Percentiles rank a stretch among this genome's conserved stretches.
Conservation (phyloP, 2,113 vertebrate genomes). For the Alligator mississippiensis region DNA sequence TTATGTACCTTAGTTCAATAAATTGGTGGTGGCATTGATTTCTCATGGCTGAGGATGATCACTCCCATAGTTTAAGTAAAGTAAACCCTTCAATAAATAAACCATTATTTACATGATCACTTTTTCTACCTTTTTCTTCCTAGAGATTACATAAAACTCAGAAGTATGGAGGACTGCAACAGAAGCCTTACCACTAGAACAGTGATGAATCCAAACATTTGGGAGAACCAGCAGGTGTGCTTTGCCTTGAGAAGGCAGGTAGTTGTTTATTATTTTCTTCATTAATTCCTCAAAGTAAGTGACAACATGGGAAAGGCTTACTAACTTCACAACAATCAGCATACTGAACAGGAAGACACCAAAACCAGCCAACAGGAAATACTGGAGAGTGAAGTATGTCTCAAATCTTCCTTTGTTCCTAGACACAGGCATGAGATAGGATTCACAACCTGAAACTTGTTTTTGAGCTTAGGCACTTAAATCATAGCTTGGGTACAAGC, state of each 20-base stretch:
- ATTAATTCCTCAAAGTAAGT: neutral
- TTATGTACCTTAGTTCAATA: neutral
- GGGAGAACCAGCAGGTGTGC: neutral
- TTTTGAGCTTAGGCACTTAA: no score
- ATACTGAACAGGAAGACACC: no score
- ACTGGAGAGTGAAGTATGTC: no score
- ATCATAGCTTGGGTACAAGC: no score
- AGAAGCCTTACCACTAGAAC: neutral
- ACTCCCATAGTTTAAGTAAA: no score
- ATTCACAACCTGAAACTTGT: no score
- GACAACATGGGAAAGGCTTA: neutral
- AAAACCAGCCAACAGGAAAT: no score
- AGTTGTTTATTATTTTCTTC: neutral
- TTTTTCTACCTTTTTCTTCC: conserved; percentile 41
- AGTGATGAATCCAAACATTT: neutral
- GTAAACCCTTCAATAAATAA: conserved; percentile 20
- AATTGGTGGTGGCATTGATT: no score
- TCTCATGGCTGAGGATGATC: no score
- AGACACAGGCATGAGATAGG: no score
- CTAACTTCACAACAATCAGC: no score
- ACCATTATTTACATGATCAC: conserved; percentile 47
- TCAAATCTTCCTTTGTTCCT: no score
- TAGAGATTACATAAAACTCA: conserved; percentile 19
- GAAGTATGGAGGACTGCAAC: conserved; percentile 13
- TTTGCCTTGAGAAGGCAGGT: neutral